Evolutionary conservation across 2,797 vertebrate genomes (phyloP), one percentile per base, ranked within the genome.

Genomic region (Menidia menidia): DNA sequence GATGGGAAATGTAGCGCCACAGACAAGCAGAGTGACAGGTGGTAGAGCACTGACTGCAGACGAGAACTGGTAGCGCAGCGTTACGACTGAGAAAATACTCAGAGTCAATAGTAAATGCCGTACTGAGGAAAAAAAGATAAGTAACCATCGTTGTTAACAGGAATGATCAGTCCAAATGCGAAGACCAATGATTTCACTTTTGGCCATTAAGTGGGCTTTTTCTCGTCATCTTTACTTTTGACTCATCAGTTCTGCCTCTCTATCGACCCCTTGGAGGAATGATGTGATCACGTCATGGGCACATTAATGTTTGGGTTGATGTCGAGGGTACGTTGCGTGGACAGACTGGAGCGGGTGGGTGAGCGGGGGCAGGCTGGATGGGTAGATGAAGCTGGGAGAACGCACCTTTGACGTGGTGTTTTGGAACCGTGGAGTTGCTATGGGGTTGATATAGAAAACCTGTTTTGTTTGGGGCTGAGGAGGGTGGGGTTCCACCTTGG

Each of bases 371-470:
- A 86, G 89, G 88, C 86, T 91, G 82, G 90, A 92, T 92, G 92
- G 88, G 78, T 89, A 45, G 89, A 92, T 92, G 93, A 89, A 86
- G 87, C 81, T 88, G 81, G 87, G 79, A 92, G 77, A 92, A 95
- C 94, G 94, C 94, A 95, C 94, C 94, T 95, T 95, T 90, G 93
- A 92, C 86, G 92, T 91, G 85, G 93, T 93, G 92, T 94, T 94
- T 94, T 94, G 92, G 93, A 94, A 94, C 92, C 94, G 89, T 92
- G 94, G 93, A 92, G 94, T 94, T 93, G 94, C 94, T 93, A 94
- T 94, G 81, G 94, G 94, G 93, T 94, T 95, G 94, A 95, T 94
- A 95, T 95, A 95, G 92, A 95, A 95, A 94, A 95, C 93, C 92
- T 94, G 94, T 94, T 95, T 95, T 94, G 94, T 93, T 92, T 95